These are phyloP conservation scores for Dissostichus mawsoni DNA, from an alignment of 2,113 vertebrate genomes.

Conservation along the genomic window DNA sequence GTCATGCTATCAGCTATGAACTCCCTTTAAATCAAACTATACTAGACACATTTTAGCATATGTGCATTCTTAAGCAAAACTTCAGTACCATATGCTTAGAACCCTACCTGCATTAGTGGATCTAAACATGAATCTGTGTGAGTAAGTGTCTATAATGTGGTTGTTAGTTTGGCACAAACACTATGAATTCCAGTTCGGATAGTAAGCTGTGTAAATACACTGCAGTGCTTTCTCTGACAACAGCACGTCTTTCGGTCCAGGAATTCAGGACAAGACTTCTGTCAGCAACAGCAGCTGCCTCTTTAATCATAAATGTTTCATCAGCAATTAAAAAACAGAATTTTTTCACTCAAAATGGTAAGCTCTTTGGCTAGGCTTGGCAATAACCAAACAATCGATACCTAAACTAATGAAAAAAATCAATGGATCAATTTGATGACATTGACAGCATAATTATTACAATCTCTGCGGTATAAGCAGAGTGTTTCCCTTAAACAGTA, in stretches of 20 bases:
- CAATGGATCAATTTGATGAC: background rate
- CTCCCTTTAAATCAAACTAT: conserved; percentile 15
- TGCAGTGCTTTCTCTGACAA: conserved; percentile 22
- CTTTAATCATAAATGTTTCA: no score
- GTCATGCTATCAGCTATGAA: no score
- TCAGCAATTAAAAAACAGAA: background rate
- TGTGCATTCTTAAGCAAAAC: conserved; percentile 45
- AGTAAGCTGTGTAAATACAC: conserved; percentile 34
- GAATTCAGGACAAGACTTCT: conserved; percentile 11
- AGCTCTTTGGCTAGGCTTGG: background rate
- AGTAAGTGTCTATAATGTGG: conserved; percentile 4
- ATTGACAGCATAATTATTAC: background rate
- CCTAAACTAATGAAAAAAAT: background rate
- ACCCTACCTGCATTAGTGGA: conserved; percentile 39
- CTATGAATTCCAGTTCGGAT: conserved; percentile 28
- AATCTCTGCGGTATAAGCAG: background rate
- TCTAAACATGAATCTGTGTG: conserved; percentile 23
- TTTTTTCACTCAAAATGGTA: background rate
- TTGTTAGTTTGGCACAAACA: conserved; percentile 30
- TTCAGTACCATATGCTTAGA: conserved; percentile 22
- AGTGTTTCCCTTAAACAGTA: background rate
- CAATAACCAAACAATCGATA: background rate
- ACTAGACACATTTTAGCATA: conserved; percentile 14
- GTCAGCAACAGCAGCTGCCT: no score
- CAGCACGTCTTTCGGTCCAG: conserved; percentile 24